Evolutionary conservation across 2,797 vertebrate genomes (phyloP), one percentile per base, ranked within the genome.

Genomic region (Rhadinocentrus ornatus): DNA sequence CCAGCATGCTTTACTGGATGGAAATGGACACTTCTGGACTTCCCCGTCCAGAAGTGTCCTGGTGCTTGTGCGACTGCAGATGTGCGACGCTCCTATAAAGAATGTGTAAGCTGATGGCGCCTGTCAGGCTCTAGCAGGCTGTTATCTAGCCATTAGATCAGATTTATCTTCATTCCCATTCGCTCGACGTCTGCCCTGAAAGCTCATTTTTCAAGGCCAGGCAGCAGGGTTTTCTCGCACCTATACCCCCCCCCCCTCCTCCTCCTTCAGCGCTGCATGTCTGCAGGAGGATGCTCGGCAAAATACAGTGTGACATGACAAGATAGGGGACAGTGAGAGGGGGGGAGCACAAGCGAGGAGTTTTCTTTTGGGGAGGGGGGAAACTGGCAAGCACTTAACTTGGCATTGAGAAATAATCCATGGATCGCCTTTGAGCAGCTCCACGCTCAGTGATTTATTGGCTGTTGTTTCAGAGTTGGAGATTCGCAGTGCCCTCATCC

Each of bases 61-160:
- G 41, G 73, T 84, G 76, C 80, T 80, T 83, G 79, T 80, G 88
- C 34, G 73, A 75, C 69, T 85, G 85, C 34, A 37, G 70, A 55
- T 66, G 63, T 59, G 73, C 80, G 88, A 88, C 60, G 84, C 89
- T 74, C 81, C 86, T 77, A 86, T 93, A 94, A 93, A 94, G 91
- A 92, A 94, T 93, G 93, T 91, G 89, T 84, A 82, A 72, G 89
- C 85, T 93, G 92, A 89, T 89, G 84, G 77, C 80, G 87, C 91
- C 88, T 94, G 91, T 89, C 93, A 93, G 88, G 85, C 87, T 86
- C 91, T 88, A 91, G 90, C 87, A 91, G 93, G 91, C 89, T 91
- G 91, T 94, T 94, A 94, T 94, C 90, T 91, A 84, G 88, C 93
- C 91, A 93, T 95, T 95, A 93, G 91, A 91, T 93, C 91, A 93